Base-by-base conservation (phyloP, 2,797 vertebrate species). In the Amniataba percoides region DNA sequence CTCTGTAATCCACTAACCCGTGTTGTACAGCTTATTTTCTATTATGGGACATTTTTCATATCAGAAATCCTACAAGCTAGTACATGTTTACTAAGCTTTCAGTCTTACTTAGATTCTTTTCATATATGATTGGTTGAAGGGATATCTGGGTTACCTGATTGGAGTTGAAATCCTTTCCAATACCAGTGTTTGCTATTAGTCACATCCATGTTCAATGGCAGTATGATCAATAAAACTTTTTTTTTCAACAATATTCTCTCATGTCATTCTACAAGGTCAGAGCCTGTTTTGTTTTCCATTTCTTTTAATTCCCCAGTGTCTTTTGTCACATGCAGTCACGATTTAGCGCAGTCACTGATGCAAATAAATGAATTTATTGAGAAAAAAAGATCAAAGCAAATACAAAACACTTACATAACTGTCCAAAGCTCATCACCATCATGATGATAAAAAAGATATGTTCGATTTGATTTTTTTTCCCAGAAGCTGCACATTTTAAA, bases 351-450 rank as follows among this genome's bases (percentile, higher is more conserved):
- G 71, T 75, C 75, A 77, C 70, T 74, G 89, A 87, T 92, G 92
- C 91, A 94, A 95, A 94, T 87, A 93, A 93, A 91, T 90, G 78
- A 87, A 91, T 96, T 95, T 93, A 94, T 94, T 95, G 89, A 92
- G 79, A 85, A 90, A 87, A 83, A 78, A 78, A 85, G 62, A 88
- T 81, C 78, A 91, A 92, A 92, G 93, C 94, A 94, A 95, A 93
- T 95, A 94, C 93, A 95, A 95, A 95, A 93, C 92, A 94, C 83
- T 79, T 83, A 89, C 77, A 89, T 89, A 93, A 90, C 89, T 80
- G 84, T 90, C 82, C 84, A 88, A 92, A 91, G 88, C 89, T 90
- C 88, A 90, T 93, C 84, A 90, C 87, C 80, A 71, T 85, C 85
- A 84, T 88, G 79, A 90, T 86, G 88, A 88, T 83, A 84, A 87